Base-by-base conservation (phyloP, 1,140 invertebrate genomes). In the Temnothorax nylanderi region DNA sequence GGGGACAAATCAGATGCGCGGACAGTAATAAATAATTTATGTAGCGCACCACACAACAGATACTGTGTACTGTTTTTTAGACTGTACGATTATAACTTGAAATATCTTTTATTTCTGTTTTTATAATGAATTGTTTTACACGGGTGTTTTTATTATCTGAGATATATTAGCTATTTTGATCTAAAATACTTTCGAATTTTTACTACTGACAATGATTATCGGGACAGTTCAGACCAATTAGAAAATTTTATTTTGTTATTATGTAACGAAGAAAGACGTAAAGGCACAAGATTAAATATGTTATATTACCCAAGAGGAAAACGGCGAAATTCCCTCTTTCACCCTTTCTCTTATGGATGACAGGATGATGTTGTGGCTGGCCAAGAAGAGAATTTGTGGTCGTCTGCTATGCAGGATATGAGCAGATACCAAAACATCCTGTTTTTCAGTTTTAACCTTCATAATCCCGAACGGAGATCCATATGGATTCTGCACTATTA, bases 361-460 rank as follows among this genome's bases (percentile, higher is more conserved):
- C 58, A 54, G 74, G 37, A 86, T 78, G 72, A 54, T 62, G 81
- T 49, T 77, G 71, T 11, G 75, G 82, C 54, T 54, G 56, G 60
- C 81, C 84, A 44, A 44, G 51, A 51, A 72, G 41, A 26, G 65
- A 87, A 89, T 89, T 90, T 87, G 51, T 84, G 71, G 62, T 87
- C 60, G 60, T 56, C 41, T 32, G 41, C 51, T 80, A 80, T 80
- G 62, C 47, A 13, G 49, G 51, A 86, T 69, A 86, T 84, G 67
- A 84, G 54, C 71, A 75, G 80, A 75, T 84, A 84, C 41, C 80
- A 37, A 78, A 85, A 75, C 44, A 64, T 54, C 47, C 75, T 76
- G 49, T 76, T 85, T 76, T 77, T 69, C 47, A 85, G 60, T 84
- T 84, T 75, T 75, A 84, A 75, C 69, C 18, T 84, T 47, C 18